phyloP scores from a whole-genome alignment of 2,797 vertebrate genomes.

The Melanotaenia boesemani region DNA sequence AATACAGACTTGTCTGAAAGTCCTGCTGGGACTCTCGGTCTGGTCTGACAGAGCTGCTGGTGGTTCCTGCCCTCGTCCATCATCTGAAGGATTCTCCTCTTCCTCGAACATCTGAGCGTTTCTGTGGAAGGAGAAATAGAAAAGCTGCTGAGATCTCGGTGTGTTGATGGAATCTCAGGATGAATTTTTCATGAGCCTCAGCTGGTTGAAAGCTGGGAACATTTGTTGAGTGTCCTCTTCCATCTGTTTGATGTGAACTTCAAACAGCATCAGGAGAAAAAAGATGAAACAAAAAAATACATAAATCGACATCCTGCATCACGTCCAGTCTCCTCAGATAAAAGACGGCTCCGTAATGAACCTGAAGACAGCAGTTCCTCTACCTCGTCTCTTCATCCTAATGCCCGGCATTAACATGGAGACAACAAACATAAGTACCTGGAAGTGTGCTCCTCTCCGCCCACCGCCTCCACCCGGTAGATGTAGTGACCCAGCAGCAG shows the following conservation, averaged over 20 bases:
- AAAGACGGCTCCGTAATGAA: neutral
- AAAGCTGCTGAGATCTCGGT: too few species aligned
- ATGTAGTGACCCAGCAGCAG: constrained; percentile 85
- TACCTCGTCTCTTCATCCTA: too few species aligned
- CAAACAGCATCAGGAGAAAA: constrained; percentile 39
- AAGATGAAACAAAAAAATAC: neutral
- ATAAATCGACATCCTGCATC: neutral
- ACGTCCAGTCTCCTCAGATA: neutral
- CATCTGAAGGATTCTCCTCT: constrained; percentile 18
- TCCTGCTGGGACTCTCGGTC: neutral
- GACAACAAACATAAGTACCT: constrained; percentile 55
- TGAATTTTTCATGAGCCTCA: constrained; percentile 23
- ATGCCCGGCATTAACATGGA: neutral
- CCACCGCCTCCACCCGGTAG: constrained; percentile 77
- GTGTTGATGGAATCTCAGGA: neutral
- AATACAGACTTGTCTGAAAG: constrained; percentile 25
- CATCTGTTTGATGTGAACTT: constrained; percentile 43
- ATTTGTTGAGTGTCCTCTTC: constrained; percentile 16
- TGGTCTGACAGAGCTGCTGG: neutral
- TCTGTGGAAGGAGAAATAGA: constrained; percentile 32
- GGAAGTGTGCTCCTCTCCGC: constrained; percentile 15
- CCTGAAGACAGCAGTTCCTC: too few species aligned
- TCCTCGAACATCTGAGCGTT: constrained; percentile 67
- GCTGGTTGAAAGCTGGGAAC: neutral
- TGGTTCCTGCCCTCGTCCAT: neutral